Evolutionary conservation across 2,888 invertebrate species (phyloP), one percentile per base, ranked within the genome.

Genomic region (Epistrophe grossulariae): DNA sequence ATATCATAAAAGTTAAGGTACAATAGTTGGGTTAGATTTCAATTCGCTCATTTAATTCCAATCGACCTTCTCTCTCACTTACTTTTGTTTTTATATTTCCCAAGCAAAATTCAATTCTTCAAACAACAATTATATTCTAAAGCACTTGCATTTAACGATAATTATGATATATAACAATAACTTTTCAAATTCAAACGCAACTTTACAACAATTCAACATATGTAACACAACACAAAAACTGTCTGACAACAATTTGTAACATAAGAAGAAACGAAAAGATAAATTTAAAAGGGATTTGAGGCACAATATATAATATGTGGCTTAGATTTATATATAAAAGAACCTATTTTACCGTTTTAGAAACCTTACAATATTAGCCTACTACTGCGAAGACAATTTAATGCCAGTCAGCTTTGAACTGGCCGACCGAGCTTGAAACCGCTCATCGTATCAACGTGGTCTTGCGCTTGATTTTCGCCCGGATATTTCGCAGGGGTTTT

Each of bases 391-490:
- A 78, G 71, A 71, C 78, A 70, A 35, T 59, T 78, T 77, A 38
- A 80, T 43, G 38, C 24, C 31, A 62, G 55, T 64, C 38, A 64
- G 17, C 45, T 64, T 45, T 45, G 28, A 45, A 35, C 50, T 64
- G 62, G 24, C 38, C 59, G 45, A 70, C 7, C 13, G 66, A 68
- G 62, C 19, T 78, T 68, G 66, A 74, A 45, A 72, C 64, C 59
- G 62, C 43, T 92, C 91, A 92, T 91, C 93, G 92, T 90, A 92
- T 91, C 90, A 92, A 92, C n/a, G 92, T 89, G 11, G 92, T 90
- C 84, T 93, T 93, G 28, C 92, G 91, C 87, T 92, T 93, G 62
- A 93, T 91, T 89, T 93, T 93, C 76, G 92, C 92, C 35, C 93
- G 92, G 66, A 93, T 79, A 66, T 90, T 91, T 28, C 92, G 90